phyloP scores from a whole-genome alignment of 2,888 invertebrate species.

The Coelinius sp. region DNA sequence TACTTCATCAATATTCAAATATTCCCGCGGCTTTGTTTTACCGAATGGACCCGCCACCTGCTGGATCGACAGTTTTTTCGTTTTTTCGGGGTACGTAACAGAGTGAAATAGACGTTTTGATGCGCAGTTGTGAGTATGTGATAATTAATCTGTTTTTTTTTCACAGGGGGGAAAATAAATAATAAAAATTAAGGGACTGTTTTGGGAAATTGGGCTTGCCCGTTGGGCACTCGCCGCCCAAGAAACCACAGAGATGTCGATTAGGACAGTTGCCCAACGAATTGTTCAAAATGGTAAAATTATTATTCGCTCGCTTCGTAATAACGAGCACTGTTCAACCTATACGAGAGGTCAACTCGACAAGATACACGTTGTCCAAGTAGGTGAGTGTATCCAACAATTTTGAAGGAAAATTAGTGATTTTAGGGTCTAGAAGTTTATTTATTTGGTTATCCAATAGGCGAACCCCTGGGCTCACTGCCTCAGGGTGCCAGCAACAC shows the following conservation, averaged over 20 bases:
- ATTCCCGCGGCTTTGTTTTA: too few species aligned
- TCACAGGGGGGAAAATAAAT: not conserved
- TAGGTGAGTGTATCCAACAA: conserved; percentile 56
- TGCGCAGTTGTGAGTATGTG: conserved; percentile 3
- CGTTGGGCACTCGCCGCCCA: conserved; percentile 62
- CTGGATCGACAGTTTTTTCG: not conserved
- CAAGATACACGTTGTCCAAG: conserved; percentile 69
- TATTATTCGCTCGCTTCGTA: conserved; percentile 59
- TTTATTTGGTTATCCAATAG: conserved; percentile 47
- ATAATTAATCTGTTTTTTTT: not conserved
- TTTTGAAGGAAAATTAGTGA: not conserved
- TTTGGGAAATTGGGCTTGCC: conserved; percentile 51
- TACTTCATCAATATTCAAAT: too few species aligned
- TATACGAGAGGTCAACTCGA: conserved; percentile 54
- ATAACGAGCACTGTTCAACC: conserved; percentile 55
- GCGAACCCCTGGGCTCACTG: conserved; percentile 65
- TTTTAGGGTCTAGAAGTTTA: too few species aligned
- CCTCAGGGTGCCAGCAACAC: conserved; percentile 58
- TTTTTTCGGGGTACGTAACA: not conserved
- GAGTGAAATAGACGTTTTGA: not conserved
- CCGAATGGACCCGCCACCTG: too few species aligned
- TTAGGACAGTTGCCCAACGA: conserved; percentile 61
- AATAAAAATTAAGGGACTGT: conserved; percentile 46
- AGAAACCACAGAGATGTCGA: conserved; percentile 64
- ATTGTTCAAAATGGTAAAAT: conserved; percentile 67